Conservation (phyloP, 2,888 invertebrate genomes). For the Tupiocoris notatus region DNA sequence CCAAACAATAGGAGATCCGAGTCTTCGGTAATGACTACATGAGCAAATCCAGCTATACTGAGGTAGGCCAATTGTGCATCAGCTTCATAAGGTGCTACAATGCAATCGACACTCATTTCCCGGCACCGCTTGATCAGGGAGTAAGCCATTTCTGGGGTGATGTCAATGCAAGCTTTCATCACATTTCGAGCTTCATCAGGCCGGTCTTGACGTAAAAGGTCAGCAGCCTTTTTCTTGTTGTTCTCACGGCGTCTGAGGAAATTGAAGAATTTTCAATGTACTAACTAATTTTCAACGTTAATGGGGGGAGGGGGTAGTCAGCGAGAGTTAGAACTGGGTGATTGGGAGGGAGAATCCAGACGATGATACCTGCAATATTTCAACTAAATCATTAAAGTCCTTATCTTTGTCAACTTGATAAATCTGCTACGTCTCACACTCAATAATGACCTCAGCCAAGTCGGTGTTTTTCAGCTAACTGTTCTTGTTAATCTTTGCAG, state of each 20-base stretch:
- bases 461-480: too few species aligned
- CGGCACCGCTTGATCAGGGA: conserved; percentile 80
- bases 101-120: conserved; percentile 81
- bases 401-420: too few species aligned
- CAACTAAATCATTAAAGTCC: too few species aligned
- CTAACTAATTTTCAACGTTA: background rate
- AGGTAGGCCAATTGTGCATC: conserved; percentile 96
- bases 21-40: conserved; percentile 94
- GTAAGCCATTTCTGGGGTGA: conserved; percentile 89
- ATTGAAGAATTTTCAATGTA: background rate
- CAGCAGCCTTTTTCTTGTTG: conserved; percentile 74
- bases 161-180: conserved; percentile 66
- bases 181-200: conserved; percentile 62
- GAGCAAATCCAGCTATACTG: conserved; percentile 75
- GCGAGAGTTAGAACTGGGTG: too few species aligned
- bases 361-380: background rate
- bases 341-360: background rate
- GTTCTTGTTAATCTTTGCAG: too few species aligned
- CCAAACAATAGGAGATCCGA: conserved; percentile 97
- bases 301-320: background rate
- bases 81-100: conserved; percentile 95
- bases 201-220: conserved; percentile 75
- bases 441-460: too few species aligned
- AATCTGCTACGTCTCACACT: too few species aligned
- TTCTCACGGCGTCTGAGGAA: conserved; percentile 67